Base-by-base conservation (phyloP, 2,888 invertebrate species). In the Branchipolynoe longqiensis region DNA sequence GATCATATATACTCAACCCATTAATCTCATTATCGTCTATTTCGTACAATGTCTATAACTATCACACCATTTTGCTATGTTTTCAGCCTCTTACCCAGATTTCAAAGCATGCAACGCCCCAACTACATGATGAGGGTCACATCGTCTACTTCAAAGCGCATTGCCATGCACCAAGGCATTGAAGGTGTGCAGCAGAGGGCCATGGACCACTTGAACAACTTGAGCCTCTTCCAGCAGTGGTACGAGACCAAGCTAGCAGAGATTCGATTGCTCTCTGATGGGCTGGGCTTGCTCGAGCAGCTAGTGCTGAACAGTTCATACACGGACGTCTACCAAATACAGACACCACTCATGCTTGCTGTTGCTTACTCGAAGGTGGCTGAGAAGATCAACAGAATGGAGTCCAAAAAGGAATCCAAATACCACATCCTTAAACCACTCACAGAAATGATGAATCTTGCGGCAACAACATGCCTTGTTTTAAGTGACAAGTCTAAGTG, bases 151-250 rank as follows among this genome's bases (percentile, higher is more conserved):
- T 18, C 38, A 1, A 36, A 25, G 38, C 69, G 69, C 4, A 12
- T 38, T 2, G 18, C 69, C 12, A 33, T 69, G 14, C 33, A 38
- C 14, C 69, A 38, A 38, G 69, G 38, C 38, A 69, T 69, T 18
- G 69, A 69, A 18, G 38, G 22, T 36, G 38, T 69, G 0, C 38
- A 69, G 6, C n/a, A 69, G 38, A 38, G n/a, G 25, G 69, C 38
- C 18, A 14, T 36, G 0, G 69, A 33, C 18, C 69, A 69, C 38
- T 38, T 18, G 18, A 18, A 69, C n/a, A 69, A 69, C n/a, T n/a
- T 69, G 12, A 69, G 36, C 36, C 6, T 33, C 36, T 78, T 78
- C 25, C 48, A 78, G 18, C 78, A 41, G 48, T 78, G 78, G 41
- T 78, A 41, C 48, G 78, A 78, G 25, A 31, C 28, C n/a, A 41